Percentiles rank a stretch among this genome's conserved stretches.
These are phyloP conservation scores for Podocnemis expansa DNA, from an alignment of 2,113 vertebrate genomes.

Conservation along the genomic window DNA sequence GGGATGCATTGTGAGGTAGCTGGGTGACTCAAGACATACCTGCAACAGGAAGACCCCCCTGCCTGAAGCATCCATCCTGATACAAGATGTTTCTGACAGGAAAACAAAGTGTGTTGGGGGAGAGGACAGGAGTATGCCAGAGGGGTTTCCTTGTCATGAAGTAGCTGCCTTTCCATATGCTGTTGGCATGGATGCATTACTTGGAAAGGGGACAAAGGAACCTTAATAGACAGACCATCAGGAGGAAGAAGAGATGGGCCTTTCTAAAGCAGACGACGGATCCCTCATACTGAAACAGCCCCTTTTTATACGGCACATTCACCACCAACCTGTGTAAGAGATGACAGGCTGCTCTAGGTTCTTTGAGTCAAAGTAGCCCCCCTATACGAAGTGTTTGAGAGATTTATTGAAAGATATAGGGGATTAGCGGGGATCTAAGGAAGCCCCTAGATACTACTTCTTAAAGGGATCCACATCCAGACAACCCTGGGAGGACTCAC, in stretches of 20 bases:
- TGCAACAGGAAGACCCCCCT: not conserved
- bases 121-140: not conserved
- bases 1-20: not conserved
- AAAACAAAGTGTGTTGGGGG: not conserved
- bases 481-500: not conserved
- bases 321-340: not conserved
- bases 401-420: not conserved
- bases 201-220: not conserved
- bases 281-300: not conserved
- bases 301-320: not conserved
- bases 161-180: not conserved
- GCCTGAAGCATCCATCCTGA: not conserved
- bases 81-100: not conserved
- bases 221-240: not conserved
- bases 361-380: not conserved
- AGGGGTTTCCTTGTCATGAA: not conserved
- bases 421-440: not conserved
- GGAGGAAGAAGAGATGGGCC: not conserved
- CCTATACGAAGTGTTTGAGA: not conserved
- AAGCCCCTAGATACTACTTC: not conserved
- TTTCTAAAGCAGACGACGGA: not conserved
- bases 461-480: not conserved
- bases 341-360: not conserved
- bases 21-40: not conserved
- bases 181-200: not conserved